phyloP scores from a whole-genome alignment of 2,797 vertebrate species.

The Pangasius djambal region DNA sequence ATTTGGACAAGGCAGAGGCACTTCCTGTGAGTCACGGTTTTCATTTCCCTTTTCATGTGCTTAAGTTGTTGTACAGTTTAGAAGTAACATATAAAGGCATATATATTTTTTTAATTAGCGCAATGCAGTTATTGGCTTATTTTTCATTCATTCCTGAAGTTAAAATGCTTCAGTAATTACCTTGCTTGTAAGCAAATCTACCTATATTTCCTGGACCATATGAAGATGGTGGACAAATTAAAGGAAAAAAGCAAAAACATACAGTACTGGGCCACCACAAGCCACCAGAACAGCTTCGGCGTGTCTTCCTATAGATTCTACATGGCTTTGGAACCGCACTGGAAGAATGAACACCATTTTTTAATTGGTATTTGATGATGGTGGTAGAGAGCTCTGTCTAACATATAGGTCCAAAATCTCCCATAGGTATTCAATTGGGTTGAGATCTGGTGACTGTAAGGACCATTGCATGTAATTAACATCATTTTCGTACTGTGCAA shows the following conservation, averaged over 20 bases:
- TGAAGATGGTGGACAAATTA: background rate
- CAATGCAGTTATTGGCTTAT: too few relatives aligned
- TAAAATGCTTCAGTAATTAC: background rate
- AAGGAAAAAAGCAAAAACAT: background rate
- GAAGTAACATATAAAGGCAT: too few relatives aligned
- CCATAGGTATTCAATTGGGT: background rate
- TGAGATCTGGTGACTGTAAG: background rate
- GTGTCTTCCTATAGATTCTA: too few relatives aligned
- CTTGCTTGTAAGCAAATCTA: background rate
- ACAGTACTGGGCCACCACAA: background rate
- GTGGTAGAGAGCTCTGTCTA: background rate
- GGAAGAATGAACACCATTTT: background rate
- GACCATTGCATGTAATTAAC: background rate
- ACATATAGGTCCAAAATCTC: background rate
- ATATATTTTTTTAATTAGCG: too few relatives aligned
- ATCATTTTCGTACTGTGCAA: background rate
- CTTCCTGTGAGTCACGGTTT: slow-evolving; percentile 86
- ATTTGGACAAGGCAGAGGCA: slow-evolving; percentile 91
- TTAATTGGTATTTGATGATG: background rate
- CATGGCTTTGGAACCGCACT: background rate
- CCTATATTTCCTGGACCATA: background rate
- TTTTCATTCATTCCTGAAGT: background rate
- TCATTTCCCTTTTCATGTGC: slow-evolving; percentile 24
- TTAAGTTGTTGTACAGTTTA: slow-evolving; percentile 1
- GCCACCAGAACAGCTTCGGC: background rate